These are phyloP conservation scores for Erpetoichthys calabaricus DNA, from an alignment of 2,797 vertebrate species.

Conservation along the genomic window DNA sequence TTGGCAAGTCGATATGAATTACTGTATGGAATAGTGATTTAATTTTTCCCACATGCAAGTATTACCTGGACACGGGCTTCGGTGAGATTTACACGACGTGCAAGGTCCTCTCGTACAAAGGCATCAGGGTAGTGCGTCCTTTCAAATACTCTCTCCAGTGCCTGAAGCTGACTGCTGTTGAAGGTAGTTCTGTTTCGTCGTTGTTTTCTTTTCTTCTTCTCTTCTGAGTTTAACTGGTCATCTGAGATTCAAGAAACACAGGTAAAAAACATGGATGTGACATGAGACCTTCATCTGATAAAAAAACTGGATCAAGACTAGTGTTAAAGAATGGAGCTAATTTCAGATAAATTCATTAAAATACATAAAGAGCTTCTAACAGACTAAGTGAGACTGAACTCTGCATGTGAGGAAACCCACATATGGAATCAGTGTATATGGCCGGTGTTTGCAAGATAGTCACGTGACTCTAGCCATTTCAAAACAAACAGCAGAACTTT, in stretches of 20 bases:
- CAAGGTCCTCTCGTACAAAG: slow-evolving; percentile 90
- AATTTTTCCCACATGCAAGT: not conserved
- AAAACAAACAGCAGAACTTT: too few relatives aligned
- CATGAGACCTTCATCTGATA: not conserved
- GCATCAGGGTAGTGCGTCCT: slow-evolving; percentile 94
- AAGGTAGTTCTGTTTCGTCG: slow-evolving; percentile 91
- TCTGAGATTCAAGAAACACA: slow-evolving; percentile 42
- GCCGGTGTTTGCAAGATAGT: too few relatives aligned
- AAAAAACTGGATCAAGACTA: too few relatives aligned
- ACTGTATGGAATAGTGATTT: too few relatives aligned
- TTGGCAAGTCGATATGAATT: too few relatives aligned
- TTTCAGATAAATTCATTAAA: too few relatives aligned
- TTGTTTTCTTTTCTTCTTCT: slow-evolving; percentile 97
- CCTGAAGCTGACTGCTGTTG: slow-evolving; percentile 96
- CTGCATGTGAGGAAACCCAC: too few relatives aligned
- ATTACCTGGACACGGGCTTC: slow-evolving; percentile 90
- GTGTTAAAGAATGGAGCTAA: too few relatives aligned
- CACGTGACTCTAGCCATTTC: too few relatives aligned
- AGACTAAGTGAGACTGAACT: too few relatives aligned
- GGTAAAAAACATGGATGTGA: not conserved
- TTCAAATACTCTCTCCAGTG: slow-evolving; percentile 90
- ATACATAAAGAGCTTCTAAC: too few relatives aligned
- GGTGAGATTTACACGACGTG: slow-evolving; percentile 90
- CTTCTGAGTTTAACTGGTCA: slow-evolving; percentile 88
- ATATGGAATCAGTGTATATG: too few relatives aligned